A percentile compares a stretch with the other conserved stretches of the same genome.
Conservation (phyloP, 2,113 vertebrate species). For the Ornithorhynchus anatinus region DNA sequence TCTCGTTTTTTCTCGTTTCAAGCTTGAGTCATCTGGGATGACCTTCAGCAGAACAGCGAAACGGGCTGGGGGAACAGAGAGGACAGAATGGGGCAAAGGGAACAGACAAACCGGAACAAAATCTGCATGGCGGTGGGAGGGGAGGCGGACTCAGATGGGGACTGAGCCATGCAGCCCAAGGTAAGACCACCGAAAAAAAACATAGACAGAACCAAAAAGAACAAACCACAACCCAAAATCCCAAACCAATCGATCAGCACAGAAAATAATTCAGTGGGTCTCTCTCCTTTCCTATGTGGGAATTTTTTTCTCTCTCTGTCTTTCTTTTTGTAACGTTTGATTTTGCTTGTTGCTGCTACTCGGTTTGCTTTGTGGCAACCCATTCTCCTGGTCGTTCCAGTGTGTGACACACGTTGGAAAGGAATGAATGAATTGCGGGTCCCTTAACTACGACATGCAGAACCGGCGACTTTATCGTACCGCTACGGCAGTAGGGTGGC, state of each 20-base stretch:
- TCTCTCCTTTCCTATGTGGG: slow-evolving; percentile 62
- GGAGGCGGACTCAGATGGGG: no score
- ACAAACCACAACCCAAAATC: slow-evolving; percentile 45
- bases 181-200: no score
- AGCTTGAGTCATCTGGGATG: slow-evolving; percentile 58
- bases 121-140: no score
- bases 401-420: slow-evolving; percentile 53
- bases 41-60: slow-evolving; percentile 60
- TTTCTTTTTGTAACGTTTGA: slow-evolving; percentile 43
- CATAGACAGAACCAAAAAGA: slow-evolving; percentile 49
- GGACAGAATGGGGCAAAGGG: slow-evolving; percentile 54
- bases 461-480: slow-evolving; percentile 37
- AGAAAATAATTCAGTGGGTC: slow-evolving; percentile 58
- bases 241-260: slow-evolving; percentile 56
- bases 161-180: no score
- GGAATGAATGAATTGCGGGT: slow-evolving; percentile 38
- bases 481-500: slow-evolving; percentile 21
- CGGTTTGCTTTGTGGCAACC: slow-evolving; percentile 71
- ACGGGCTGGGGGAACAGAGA: no score
- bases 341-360: slow-evolving; percentile 21
- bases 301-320: slow-evolving; percentile 62
- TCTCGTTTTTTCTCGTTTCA: slow-evolving; percentile 50
- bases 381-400: slow-evolving; percentile 66
- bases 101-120: no score
- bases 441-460: slow-evolving; percentile 55